These are phyloP conservation scores for Silurus meridionalis DNA, from an alignment of 2,113 vertebrate genomes.

Conservation along the genomic window DNA sequence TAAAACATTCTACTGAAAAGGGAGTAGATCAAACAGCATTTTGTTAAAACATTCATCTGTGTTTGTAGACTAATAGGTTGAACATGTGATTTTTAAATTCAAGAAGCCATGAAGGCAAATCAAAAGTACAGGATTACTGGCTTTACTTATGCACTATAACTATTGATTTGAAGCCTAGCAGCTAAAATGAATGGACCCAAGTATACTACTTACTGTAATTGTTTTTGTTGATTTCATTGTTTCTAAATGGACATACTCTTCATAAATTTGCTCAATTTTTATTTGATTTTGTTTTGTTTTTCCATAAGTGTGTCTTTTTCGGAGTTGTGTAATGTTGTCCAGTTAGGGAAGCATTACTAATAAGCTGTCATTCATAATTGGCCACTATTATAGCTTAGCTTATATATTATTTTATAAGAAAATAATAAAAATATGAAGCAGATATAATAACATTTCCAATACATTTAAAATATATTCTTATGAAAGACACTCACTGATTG, in stretches of 20 bases:
- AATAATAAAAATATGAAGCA: background rate
- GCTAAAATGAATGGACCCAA: background rate
- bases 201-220: conserved; percentile 1
- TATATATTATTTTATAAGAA: no score
- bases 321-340: background rate
- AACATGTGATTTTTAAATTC: conserved; percentile 26
- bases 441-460: background rate
- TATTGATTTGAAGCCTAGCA: conserved; percentile 51
- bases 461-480: background rate
- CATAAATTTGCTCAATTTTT: background rate
- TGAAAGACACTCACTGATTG: background rate
- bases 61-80: conserved; percentile 45
- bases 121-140: conserved; percentile 48
- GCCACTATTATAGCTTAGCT: background rate
- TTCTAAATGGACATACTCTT: background rate
- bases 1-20: background rate
- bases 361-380: background rate
- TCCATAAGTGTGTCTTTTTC: background rate
- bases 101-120: conserved; percentile 58
- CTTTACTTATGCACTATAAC: conserved; percentile 47
- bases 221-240: background rate
- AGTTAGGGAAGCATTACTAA: background rate
- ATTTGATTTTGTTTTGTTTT: background rate
- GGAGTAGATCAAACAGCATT: conserved; percentile 24
- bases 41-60: conserved; percentile 46